Base-by-base conservation (phyloP, 2,888 invertebrate species). In the Proisotoma minuta region DNA sequence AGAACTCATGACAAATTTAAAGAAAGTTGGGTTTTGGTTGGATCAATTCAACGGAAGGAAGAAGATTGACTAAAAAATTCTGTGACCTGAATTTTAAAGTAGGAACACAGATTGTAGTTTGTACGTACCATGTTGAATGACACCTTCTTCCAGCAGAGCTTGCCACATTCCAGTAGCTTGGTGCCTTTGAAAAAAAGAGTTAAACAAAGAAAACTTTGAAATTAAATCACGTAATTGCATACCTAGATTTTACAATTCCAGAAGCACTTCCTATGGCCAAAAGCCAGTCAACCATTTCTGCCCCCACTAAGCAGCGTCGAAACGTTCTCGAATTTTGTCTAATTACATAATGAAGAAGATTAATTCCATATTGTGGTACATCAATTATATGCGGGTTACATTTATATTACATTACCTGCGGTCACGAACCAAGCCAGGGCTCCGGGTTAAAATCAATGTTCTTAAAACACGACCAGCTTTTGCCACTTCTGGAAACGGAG, bases 81-180 rank as follows among this genome's bases (percentile, higher is more conserved):
- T 34, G 8, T 15, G 8, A 8, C 8, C 15, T 34, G 15, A 34
- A 34, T 10, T 34, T n/a, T n/a, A n/a, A n/a, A n/a, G n/a, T n/a
- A n/a, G n/a, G n/a, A n/a, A n/a, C n/a, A n/a, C n/a, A n/a, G n/a
- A n/a, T n/a, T n/a, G n/a, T n/a, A n/a, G n/a, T n/a, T n/a, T n/a
- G n/a, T n/a, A 15, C 34, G 20, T 76, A 88, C 88, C 87, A 77
- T 88, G 88, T 57, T 84, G 82, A 68, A 91, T 82, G 65, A 89
- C 84, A 51, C 88, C 87, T 78, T 89, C 88, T 77, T 90, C 90
- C 43, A 90, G 80, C 58, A 90, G 78, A 0, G 86, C 87, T 77
- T 91, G 90, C 88, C 88, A 90, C 86, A 90, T 89, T 66, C 87
- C 88, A 53, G 86, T 84, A 56, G 88, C 87, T 76, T 87, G 87